phyloP scores from a whole-genome alignment of 1,140 invertebrate genomes.

The silkworm (Bombyx mori) region ASM3026992v2 NC_085130.1:813501-814000 shows the following conservation, averaged over 20 bases:
- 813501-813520: neutral
- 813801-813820: neutral
- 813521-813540: conserved; percentile 4
- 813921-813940: neutral
- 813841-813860: neutral
- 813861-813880: neutral
- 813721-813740: neutral
- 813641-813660: conserved; percentile 25
- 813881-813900: conserved; percentile 1
- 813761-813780: conserved; percentile 5
- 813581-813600: conserved; percentile 11
- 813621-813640: conserved; percentile 28
- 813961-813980: conserved; percentile 26
- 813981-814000: conserved; percentile 26
- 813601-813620: conserved; percentile 18
- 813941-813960: conserved; percentile 8
- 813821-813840: neutral
- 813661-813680: conserved; percentile 26
- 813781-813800: conserved; percentile 5
- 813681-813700: conserved; percentile 26
- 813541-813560: conserved; percentile 11
- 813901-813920: neutral
- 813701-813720: conserved; percentile 2
- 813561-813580: conserved; percentile 12
- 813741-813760: neutral